Base-by-base conservation (phyloP, 2,797 vertebrate species). In the Adrianichthys oophorus region DNA sequence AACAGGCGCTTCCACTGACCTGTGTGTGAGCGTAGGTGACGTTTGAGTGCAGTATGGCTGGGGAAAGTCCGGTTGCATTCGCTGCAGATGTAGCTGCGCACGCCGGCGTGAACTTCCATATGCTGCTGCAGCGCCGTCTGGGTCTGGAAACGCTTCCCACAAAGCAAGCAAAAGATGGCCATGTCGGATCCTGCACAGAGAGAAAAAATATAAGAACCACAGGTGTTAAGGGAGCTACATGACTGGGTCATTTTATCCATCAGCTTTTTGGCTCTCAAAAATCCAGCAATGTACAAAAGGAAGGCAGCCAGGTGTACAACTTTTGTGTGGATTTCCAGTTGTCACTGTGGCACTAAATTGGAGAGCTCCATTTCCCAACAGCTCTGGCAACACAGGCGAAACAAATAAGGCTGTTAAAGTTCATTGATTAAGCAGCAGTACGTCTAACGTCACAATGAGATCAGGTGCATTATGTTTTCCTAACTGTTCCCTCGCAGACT, bases 41-140 rank as follows among this genome's bases (percentile, higher is more conserved):
- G 94, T 66, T 97, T 97, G 82, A 98, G 95, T 7, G 96, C 94
- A 0, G 96, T 97, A 90, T 98, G 95, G 92, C 95, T 97, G 78
- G 96, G 96, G 83, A 98, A 98, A 49, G 95, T 97, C 83, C 95
- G 92, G 91, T 97, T 95, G 90, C 96, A 98, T 79, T 97, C 95
- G 0, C 95, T 96, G 92, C 96, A 98, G 76, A 94, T 95, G 90
- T 98, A 98, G 90, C 95, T 97, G 70, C 95, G 93, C 42, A 96
- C 95, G 4, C 95, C 95, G 0, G 96, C 96, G 12, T 98, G 96
- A 74, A 96, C 95, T 66, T 97, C 95, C 95, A 97, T 98, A 93
- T 98, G 96, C 90, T 97, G 95, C 91, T 97, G 95, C 80, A 98
- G 79, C 0, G 94, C 95, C 0, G 93, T 92, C 90, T 97, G 96